phyloP scores from a whole-genome alignment of 2,797 vertebrate genomes.

The Diplodus puntazzo region DNA sequence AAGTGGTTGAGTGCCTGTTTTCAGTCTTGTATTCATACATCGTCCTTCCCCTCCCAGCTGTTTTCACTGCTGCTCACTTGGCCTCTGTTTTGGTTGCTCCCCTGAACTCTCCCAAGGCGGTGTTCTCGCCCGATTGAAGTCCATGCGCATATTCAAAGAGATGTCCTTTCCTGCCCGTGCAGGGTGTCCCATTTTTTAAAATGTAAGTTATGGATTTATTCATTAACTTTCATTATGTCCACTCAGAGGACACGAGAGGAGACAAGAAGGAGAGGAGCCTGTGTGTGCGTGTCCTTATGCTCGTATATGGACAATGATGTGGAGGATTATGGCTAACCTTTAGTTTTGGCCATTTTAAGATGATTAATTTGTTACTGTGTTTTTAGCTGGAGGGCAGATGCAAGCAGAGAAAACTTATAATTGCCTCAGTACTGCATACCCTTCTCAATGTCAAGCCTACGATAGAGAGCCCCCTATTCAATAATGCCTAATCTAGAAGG shows the following conservation, averaged over 20 bases:
- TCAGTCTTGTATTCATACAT: slow-evolving; percentile 8
- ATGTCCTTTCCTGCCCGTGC: slow-evolving; percentile 66
- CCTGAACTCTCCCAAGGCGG: slow-evolving; percentile 37
- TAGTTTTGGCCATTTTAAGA: slow-evolving; percentile 80
- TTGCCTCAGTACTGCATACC: slow-evolving; percentile 71
- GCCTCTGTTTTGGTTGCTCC: slow-evolving; percentile 18
- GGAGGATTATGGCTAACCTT: slow-evolving; percentile 79
- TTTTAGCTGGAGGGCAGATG: slow-evolving; percentile 78
- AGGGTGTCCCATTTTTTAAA: slow-evolving; percentile 62
- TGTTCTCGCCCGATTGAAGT: slow-evolving; percentile 44
- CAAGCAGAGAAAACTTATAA: slow-evolving; percentile 78
- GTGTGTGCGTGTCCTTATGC: slow-evolving; percentile 21
- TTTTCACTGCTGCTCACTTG: slow-evolving; percentile 24
- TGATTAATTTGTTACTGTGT: slow-evolving; percentile 82
- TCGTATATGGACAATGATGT: slow-evolving; percentile 68
- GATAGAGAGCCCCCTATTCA: slow-evolving; percentile 61
- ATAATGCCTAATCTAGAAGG: slow-evolving; percentile 58
- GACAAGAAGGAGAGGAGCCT: slow-evolving; percentile 55
- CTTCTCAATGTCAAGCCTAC: slow-evolving; percentile 80
- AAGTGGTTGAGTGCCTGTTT: slow-evolving; percentile 2
- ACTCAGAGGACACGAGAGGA: slow-evolving; percentile 73
- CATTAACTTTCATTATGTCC: slow-evolving; percentile 79
- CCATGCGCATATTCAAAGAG: slow-evolving; percentile 57
- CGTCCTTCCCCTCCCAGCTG: slow-evolving; percentile 24
- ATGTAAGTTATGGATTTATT: slow-evolving; percentile 79